A percentile compares a stretch with the other conserved stretches of the same genome.
phyloP scores from a whole-genome alignment of 2,888 invertebrate genomes.

The Polyommatus icarus region DNA sequence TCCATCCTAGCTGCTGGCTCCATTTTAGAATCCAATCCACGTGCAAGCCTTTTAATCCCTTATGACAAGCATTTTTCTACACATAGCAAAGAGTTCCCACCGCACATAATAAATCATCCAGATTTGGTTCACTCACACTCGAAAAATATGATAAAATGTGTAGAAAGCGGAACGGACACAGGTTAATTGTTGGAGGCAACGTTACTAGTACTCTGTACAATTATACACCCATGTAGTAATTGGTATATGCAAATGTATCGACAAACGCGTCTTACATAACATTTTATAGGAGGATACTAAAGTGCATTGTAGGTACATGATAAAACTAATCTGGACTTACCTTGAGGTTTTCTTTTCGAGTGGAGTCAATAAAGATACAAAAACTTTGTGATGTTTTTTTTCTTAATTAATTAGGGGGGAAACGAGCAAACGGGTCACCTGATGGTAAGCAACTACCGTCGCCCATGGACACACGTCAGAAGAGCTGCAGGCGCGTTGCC shows the following conservation, averaged over 20 bases:
- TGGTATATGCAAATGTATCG: not conserved
- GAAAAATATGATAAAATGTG: conserved; percentile 46
- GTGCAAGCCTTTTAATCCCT: not conserved
- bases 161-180: conserved; percentile 65
- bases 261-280: not conserved
- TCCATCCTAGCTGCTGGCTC: too few relatives aligned
- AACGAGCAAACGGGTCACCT: too few relatives aligned
- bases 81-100: conserved; percentile 9
- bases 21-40: not conserved
- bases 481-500: too few relatives aligned
- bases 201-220: conserved; percentile 12
- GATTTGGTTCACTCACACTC: conserved; percentile 14
- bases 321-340: too few relatives aligned
- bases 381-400: too few relatives aligned
- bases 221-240: not conserved
- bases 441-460: too few relatives aligned
- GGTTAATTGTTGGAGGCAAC: conserved; percentile 44
- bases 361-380: too few relatives aligned
- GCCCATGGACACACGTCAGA: too few relatives aligned
- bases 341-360: too few relatives aligned
- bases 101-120: not conserved
- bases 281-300: not conserved
- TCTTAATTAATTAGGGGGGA: too few relatives aligned
- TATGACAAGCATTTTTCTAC: not conserved
- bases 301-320: too few relatives aligned